Evolutionary conservation across 2,797 vertebrate genomes (phyloP), one percentile per base, ranked within the genome.

Genomic region (Oreochromis mossambicus): DNA sequence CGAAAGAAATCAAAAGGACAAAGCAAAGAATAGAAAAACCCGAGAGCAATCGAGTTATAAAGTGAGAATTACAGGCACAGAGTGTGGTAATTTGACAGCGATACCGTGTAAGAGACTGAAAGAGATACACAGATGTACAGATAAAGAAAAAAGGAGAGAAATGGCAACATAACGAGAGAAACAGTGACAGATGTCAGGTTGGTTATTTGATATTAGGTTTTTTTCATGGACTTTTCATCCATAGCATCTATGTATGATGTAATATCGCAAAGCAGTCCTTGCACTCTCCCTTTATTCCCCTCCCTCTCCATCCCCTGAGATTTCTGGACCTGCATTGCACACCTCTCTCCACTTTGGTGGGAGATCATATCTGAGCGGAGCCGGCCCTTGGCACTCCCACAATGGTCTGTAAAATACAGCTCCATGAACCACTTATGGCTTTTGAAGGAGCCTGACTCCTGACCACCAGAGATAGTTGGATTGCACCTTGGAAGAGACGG

Each of bases 351-450:
- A 82, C 90, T 94, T 86, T 89, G 90, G 88, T 84, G 82, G 85
- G 84, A 93, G 94, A 95, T 95, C 83, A 91, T 92, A 95, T 93
- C 90, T 88, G 92, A 93, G 89, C 68, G 84, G 36, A 87, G 86
- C 79, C 15, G 76, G 90, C 92, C 90, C 83, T 90, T 88, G 87
- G 89, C 91, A 88, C 89, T 87, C 84, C 78, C 77, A 92, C 92
- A 93, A 92, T 91, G 87, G 87, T 63, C 88, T 80, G 90, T 90
- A 93, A 94, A 95, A 93, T 91, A 92, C 88, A 86, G 91, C 91
- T 95, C 94, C 95, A 94, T 95, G 93, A 94, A 94, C 88, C 89
- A 95, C 93, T 95, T 93, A 94, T 46, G 86, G 91, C 92, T 90
- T 92, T 91, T 94, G 90, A 94, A 91, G 88, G 86, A 88, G 90